phyloP scores from a whole-genome alignment of 2,888 invertebrate genomes.

The Drosophila flavopinicola region DNA sequence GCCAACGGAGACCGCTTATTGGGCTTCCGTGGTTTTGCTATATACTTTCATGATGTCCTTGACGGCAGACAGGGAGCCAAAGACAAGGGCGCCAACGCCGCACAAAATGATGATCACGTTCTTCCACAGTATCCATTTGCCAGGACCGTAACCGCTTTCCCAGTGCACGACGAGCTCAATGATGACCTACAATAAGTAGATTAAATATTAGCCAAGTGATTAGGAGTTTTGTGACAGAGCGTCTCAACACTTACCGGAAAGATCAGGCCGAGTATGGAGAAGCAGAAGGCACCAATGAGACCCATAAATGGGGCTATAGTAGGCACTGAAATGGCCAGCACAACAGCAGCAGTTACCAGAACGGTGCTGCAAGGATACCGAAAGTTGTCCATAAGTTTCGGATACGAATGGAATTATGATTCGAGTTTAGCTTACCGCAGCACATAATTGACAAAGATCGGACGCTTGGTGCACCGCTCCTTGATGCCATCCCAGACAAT shows the following conservation, averaged over 20 bases:
- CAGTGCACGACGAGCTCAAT: slow-evolving; percentile 94
- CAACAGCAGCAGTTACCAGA: slow-evolving; percentile 88
- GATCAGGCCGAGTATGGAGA: slow-evolving; percentile 95
- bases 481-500: slow-evolving; percentile 95
- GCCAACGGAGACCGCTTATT: slow-evolving; percentile 30
- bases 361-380: slow-evolving; percentile 85
- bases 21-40: slow-evolving; percentile 24
- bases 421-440: slow-evolving; percentile 85
- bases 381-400: not conserved
- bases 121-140: slow-evolving; percentile 91
- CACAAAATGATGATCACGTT: slow-evolving; percentile 90
- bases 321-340: slow-evolving; percentile 93
- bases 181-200: slow-evolving; percentile 84
- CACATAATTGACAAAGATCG: slow-evolving; percentile 90
- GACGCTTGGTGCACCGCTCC: slow-evolving; percentile 88
- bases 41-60: slow-evolving; percentile 86
- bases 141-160: slow-evolving; percentile 91
- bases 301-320: slow-evolving; percentile 95
- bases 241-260: slow-evolving; percentile 88
- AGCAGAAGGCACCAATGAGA: slow-evolving; percentile 96
- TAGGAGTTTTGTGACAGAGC: fast-evolving
- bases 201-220: slow-evolving; percentile 56
- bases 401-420: not conserved
- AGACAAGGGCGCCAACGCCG: slow-evolving; percentile 91
- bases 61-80: slow-evolving; percentile 90